Percentiles rank a stretch among this genome's conserved stretches.
Evolutionary conservation across 2,888 invertebrate species (phyloP).

Genomic region (Lampropteryx suffumata): DNA sequence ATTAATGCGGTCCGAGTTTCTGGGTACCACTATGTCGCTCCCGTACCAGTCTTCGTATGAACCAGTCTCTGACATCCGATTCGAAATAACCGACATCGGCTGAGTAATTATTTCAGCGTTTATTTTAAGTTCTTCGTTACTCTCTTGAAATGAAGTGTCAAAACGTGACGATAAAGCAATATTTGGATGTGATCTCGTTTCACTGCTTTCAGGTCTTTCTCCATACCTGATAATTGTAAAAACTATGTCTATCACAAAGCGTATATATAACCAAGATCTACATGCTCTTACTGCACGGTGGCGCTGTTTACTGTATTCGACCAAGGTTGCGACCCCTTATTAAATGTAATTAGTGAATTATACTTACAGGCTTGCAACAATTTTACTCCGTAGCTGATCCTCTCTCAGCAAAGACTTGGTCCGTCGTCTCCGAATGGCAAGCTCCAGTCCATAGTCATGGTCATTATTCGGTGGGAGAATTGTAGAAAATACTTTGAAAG

Average conservation of each 20-base stretch:
- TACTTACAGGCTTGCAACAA: constrained; percentile 65
- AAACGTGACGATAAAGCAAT: constrained; percentile 32
- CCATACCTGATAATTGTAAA: constrained; percentile 47
- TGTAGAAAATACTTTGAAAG: constrained; percentile 63
- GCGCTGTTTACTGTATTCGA: too few relatives aligned
- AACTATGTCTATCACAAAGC: not conserved
- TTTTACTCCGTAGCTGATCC: constrained; percentile 63
- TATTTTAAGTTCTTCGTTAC: constrained; percentile 40
- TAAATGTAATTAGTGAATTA: not conserved
- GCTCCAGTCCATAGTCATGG: constrained; percentile 66
- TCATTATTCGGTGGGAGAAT: constrained; percentile 45
- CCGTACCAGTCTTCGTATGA: constrained; percentile 65
- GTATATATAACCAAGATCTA: too few relatives aligned
- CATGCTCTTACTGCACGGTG: too few relatives aligned
- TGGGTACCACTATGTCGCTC: constrained; percentile 61
- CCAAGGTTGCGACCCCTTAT: too few relatives aligned
- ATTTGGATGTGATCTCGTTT: constrained; percentile 13
- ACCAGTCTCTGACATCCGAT: constrained; percentile 50
- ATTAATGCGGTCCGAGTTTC: constrained; percentile 67
- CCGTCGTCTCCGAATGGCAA: constrained; percentile 71
- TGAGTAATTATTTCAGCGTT: constrained; percentile 38
- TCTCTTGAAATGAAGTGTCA: constrained; percentile 37
- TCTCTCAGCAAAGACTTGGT: constrained; percentile 73
- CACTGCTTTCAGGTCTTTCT: constrained; percentile 35
- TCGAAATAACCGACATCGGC: constrained; percentile 42